phyloP scores from a whole-genome alignment of 2,888 invertebrate genomes.

The Leucophora obtusa region DNA sequence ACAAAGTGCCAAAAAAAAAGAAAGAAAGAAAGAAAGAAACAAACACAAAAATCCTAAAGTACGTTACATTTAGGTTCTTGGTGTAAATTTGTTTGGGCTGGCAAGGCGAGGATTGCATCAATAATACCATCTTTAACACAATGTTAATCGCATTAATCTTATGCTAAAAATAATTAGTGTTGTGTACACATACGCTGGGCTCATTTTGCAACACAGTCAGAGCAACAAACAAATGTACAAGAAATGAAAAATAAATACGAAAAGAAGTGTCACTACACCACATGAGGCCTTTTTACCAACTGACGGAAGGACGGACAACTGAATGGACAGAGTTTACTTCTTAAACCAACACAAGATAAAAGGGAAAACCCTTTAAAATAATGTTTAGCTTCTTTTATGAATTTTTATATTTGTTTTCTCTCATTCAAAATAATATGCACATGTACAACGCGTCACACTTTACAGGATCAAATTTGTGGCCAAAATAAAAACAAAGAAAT shows the following conservation, averaged over 20 bases:
- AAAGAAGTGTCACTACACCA: constrained; percentile 56
- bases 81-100: constrained; percentile 51
- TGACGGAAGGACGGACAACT: not conserved
- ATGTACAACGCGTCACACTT: constrained; percentile 65
- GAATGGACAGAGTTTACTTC: not conserved
- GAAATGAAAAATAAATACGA: not conserved
- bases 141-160: constrained; percentile 76
- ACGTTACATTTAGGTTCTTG: not conserved
- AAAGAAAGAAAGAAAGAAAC: too few relatives aligned
- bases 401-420: constrained; percentile 19
- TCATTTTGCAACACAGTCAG: constrained; percentile 33
- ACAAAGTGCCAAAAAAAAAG: constrained; percentile 52
- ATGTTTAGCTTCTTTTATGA: constrained; percentile 62
- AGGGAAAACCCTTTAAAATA: constrained; percentile 65
- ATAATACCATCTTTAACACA: constrained; percentile 72
- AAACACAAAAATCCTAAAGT: constrained; percentile 7
- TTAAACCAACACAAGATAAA: not conserved
- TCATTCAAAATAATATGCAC: not conserved
- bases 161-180: constrained; percentile 76
- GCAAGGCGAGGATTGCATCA: constrained; percentile 63
- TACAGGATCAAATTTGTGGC: constrained; percentile 63
- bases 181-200: constrained; percentile 70
- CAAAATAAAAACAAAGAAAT: constrained; percentile 15
- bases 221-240: constrained; percentile 13
- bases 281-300: constrained; percentile 44